Conservation (phyloP, 2,113 vertebrate species). For the Leiothrix lutea region DNA sequence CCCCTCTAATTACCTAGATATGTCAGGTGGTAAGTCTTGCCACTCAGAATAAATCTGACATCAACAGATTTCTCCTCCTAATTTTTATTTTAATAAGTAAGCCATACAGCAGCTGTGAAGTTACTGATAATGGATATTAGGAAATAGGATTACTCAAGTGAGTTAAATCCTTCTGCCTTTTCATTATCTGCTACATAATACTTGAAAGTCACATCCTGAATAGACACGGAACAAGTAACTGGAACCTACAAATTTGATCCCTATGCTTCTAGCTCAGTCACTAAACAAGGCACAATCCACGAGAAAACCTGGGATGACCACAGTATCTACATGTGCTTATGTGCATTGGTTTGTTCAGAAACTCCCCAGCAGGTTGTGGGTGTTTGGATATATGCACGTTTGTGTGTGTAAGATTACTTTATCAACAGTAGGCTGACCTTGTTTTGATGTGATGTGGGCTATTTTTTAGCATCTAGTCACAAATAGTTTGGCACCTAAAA, state of each 20-base stretch:
- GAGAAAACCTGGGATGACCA: background rate
- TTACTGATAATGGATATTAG: conserved; percentile 59
- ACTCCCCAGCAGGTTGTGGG: background rate
- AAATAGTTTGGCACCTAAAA: background rate
- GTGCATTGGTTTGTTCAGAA: background rate
- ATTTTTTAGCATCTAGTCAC: background rate
- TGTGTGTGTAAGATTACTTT: background rate
- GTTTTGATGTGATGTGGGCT: background rate
- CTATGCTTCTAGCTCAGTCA: background rate
- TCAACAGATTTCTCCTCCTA: conserved; percentile 37
- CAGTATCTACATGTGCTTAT: background rate
- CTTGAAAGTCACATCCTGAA: background rate
- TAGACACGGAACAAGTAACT: background rate
- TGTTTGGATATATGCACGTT: background rate
- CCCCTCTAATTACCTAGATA: conserved; percentile 6
- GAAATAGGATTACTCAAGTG: conserved; percentile 54
- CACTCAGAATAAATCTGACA: conserved; percentile 42
- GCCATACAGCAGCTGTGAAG: conserved; percentile 11
- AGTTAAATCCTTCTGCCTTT: conserved; percentile 55
- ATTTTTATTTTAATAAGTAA: conserved; percentile 57
- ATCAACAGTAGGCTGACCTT: background rate
- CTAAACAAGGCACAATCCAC: background rate
- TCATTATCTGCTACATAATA: background rate
- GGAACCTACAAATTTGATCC: background rate
- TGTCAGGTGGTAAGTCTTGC: background rate